phyloP scores from a whole-genome alignment of 35 echinoderm and acorn worm genomes.

The Diadema setosum region DNA sequence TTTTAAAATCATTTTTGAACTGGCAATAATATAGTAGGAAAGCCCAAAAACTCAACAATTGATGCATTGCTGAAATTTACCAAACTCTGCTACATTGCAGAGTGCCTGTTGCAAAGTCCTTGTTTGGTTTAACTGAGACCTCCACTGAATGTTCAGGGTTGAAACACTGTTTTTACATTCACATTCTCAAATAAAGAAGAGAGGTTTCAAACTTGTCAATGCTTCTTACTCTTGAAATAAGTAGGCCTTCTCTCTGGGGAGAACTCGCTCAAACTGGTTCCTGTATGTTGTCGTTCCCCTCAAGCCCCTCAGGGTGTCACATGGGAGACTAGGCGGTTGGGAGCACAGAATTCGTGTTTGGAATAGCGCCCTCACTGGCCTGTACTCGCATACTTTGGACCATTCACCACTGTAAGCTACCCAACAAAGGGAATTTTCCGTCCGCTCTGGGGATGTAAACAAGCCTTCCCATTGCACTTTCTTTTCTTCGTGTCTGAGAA shows the following conservation, averaged over 20 bases:
- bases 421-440: neutral
- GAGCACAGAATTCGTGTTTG: neutral
- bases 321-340: neutral
- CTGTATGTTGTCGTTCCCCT: neutral
- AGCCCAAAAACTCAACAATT: too few species aligned
- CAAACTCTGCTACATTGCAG: too few species aligned
- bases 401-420: neutral
- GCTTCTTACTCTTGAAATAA: neutral
- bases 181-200: too few species aligned
- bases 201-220: too few species aligned
- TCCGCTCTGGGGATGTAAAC: neutral
- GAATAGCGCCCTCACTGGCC: neutral
- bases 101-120: too few species aligned
- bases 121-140: too few species aligned
- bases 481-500: constrained; percentile 7
- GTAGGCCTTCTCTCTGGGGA: neutral
- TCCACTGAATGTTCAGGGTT: too few species aligned
- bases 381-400: neutral
- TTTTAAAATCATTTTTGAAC: too few species aligned
- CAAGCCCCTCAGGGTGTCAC: neutral
- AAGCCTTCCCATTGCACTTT: neutral
- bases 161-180: too few species aligned
- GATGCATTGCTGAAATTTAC: too few species aligned
- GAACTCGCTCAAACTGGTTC: neutral
- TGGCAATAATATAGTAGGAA: too few species aligned